Evolutionary conservation across 2,888 invertebrate genomes (phyloP), one percentile per base, ranked within the genome.

Genomic region (Flabesymbios commensalis): DNA sequence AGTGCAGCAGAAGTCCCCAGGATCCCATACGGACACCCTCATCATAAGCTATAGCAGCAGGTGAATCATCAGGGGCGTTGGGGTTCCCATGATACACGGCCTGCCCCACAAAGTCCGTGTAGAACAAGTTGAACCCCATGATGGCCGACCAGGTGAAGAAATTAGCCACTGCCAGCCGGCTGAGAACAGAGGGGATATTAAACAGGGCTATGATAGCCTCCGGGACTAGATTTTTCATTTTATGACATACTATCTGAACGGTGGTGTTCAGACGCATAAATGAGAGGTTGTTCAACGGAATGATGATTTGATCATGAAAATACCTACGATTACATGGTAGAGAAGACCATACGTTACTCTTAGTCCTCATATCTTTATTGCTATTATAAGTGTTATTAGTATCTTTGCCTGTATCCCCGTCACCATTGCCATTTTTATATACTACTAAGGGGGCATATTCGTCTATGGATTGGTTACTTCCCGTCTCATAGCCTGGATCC

Each of bases 71-170:
- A 1, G 74, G 73, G 1, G 75, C 72, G 55, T 88, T 88, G n/a
- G 93, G 93, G 83, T 92, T 87, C 0, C 94, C 94, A n/a, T 87
- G 87, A 78, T 90, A 94, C 22, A 94, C 92, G 14, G 91, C 89
- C 83, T 94, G 93, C 0, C 93, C 94, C 1, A 94, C 95, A 78
- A 94, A 97, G 84, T 97, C 96, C 0, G 96, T 96, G 82, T 95
- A 97, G 83, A 95, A 96, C 10, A 97, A 85, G 0, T 95, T 95
- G 80, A 96, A 97, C 79, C 94, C 94, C 69, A 97, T 95, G 73
- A 97, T 91, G 0, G 95, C 93, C 91, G 95, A 95, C 96, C 96
- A 97, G 79, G 94, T 94, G 84, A 94, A 96, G 54, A 96, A 87
- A 84, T 96, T 95, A 28, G 96, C 96, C 60, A 94, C 79, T 74